Evolutionary conservation across 2,113 vertebrate genomes (phyloP).

Genomic region (Scytalopus superciliaris): DNA sequence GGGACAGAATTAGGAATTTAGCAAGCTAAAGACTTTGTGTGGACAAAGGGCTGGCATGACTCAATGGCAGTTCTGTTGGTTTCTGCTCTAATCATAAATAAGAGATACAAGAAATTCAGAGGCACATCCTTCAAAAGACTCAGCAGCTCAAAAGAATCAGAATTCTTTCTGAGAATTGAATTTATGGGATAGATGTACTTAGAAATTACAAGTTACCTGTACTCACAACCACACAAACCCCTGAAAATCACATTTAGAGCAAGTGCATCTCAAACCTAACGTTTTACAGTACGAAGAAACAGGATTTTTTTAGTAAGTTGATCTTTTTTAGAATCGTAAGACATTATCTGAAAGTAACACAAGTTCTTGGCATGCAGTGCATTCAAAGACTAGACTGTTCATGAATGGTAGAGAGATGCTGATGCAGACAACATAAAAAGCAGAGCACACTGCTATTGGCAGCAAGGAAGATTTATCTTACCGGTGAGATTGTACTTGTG

Average conservation of each 20-base stretch:
- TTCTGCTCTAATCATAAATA: neutral
- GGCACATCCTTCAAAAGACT: neutral
- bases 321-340: neutral
- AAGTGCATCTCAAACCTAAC: neutral
- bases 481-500: constrained; percentile 90
- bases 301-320: neutral
- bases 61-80: neutral
- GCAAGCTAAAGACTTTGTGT: neutral
- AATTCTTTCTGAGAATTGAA: neutral
- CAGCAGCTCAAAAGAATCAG: neutral
- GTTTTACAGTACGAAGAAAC: neutral
- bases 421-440: neutral
- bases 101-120: neutral
- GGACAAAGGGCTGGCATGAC: neutral
- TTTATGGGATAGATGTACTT: neutral
- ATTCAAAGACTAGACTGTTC: neutral
- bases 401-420: neutral
- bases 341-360: accelerated
- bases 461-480: constrained; percentile 64
- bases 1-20: neutral
- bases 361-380: neutral
- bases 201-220: neutral
- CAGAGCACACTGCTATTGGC: neutral
- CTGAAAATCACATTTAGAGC: neutral
- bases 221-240: neutral